Conservation (phyloP, 1,140 invertebrate species). For the Dendroctonus ponderosae region DNA sequence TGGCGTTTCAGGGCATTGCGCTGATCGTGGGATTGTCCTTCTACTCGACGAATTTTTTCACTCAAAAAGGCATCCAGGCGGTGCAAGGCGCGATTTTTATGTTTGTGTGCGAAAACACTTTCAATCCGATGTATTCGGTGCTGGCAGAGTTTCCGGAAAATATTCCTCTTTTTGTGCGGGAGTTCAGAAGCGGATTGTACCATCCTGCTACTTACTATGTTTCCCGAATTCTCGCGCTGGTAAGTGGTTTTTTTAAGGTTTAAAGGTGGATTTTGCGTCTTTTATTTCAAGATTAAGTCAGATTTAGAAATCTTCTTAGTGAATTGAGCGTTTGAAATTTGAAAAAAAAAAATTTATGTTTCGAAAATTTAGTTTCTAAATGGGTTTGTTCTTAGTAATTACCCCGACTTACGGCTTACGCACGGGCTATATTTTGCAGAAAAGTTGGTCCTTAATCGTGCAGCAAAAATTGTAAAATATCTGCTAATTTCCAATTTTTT, state of each 20-base stretch:
- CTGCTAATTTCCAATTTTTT: no score
- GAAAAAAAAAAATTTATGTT: no score
- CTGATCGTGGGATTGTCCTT: constrained; percentile 78
- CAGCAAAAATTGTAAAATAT: no score
- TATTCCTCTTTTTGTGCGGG: constrained; percentile 73
- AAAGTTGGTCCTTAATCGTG: no score
- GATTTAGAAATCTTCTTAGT: background rate
- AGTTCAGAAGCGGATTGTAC: constrained; percentile 76
- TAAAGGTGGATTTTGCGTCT: constrained; percentile 4
- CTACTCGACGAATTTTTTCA: constrained; percentile 63
- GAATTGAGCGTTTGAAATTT: no score
- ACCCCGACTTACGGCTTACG: no score
- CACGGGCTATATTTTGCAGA: no score
- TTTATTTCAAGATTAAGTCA: background rate
- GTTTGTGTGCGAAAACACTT: constrained; percentile 83
- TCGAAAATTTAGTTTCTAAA: no score
- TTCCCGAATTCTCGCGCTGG: constrained; percentile 72
- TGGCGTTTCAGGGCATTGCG: constrained; percentile 61
- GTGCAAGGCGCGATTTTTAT: constrained; percentile 81
- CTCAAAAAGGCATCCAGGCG: constrained; percentile 77
- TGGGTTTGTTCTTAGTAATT: no score
- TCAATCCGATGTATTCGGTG: constrained; percentile 81
- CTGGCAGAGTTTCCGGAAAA: constrained; percentile 75
- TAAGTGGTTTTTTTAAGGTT: constrained; percentile 52
- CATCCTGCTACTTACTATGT: constrained; percentile 71